These are phyloP conservation scores for Oscheius sp. DNA, from an alignment of 2,888 invertebrate species.

Conservation along the genomic window DNA sequence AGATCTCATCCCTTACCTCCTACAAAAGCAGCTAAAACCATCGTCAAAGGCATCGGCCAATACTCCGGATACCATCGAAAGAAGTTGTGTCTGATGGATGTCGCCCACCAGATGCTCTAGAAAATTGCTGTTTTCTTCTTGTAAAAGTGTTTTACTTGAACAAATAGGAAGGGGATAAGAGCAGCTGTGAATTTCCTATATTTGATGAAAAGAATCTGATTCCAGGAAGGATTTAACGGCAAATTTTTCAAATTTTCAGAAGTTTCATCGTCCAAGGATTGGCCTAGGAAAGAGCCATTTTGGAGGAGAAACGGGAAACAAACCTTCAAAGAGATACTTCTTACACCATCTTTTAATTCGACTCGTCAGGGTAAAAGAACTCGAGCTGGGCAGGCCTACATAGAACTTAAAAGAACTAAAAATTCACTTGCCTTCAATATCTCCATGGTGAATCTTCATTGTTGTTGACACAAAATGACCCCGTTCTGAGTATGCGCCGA, in stretches of 20 bases:
- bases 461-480: too few relatives aligned
- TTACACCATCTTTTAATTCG: not conserved
- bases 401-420: not conserved
- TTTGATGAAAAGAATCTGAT: not conserved
- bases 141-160: not conserved
- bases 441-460: not conserved
- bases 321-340: slow-evolving; percentile 19
- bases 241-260: not conserved
- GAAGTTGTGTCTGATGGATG: not conserved
- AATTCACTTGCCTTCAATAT: not conserved
- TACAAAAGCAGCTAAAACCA: slow-evolving; percentile 21
- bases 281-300: not conserved
- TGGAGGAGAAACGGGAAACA: not conserved
- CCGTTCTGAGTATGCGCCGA: not conserved
- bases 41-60: slow-evolving; percentile 13
- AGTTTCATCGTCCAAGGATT: not conserved
- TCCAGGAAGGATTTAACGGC: not conserved
- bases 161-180: slow-evolving; percentile 8
- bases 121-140: not conserved
- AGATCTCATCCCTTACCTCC: not conserved
- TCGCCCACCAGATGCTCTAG: slow-evolving; percentile 12
- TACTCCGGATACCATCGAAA: slow-evolving; percentile 19
- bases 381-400: not conserved
- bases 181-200: slow-evolving; percentile 8
- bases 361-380: not conserved